A percentile compares a stretch with the other conserved stretches of the same genome.
These are phyloP conservation scores for Erythrocercus mccallii DNA, from an alignment of 2,113 vertebrate genomes.

Conservation along the genomic window DNA sequence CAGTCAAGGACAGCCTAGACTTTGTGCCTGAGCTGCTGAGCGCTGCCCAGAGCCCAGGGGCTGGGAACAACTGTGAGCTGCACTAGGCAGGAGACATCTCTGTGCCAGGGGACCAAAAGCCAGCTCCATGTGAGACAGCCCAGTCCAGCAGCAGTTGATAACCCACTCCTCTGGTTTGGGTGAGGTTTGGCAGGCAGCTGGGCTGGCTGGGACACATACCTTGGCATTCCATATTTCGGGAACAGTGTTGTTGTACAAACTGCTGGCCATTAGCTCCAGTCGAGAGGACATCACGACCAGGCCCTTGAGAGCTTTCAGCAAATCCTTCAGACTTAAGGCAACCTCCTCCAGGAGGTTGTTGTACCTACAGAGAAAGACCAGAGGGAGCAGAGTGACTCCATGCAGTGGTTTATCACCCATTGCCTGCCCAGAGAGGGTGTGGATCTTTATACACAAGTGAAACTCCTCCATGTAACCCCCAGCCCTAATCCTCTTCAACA, in stretches of 20 bases:
- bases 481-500: background rate
- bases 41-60: background rate
- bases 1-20: background rate
- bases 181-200: background rate
- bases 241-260: conserved; percentile 85
- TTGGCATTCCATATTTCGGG: conserved; percentile 88
- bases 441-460: background rate
- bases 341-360: conserved; percentile 84
- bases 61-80: background rate
- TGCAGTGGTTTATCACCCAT: rapidly evolving
- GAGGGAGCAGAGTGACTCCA: background rate
- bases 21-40: background rate
- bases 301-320: conserved; percentile 88
- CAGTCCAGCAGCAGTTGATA: background rate
- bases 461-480: background rate
- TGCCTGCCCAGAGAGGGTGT: background rate
- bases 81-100: background rate
- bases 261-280: conserved; percentile 87
- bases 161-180: background rate
- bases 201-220: conserved; percentile 9
- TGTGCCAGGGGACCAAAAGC: background rate
- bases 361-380: conserved; percentile 73
- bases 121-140: background rate
- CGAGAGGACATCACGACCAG: conserved; percentile 89
- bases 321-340: conserved; percentile 77